Evolutionary conservation across 2,113 vertebrate species (phyloP).

Genomic region (Pica pica): DNA sequence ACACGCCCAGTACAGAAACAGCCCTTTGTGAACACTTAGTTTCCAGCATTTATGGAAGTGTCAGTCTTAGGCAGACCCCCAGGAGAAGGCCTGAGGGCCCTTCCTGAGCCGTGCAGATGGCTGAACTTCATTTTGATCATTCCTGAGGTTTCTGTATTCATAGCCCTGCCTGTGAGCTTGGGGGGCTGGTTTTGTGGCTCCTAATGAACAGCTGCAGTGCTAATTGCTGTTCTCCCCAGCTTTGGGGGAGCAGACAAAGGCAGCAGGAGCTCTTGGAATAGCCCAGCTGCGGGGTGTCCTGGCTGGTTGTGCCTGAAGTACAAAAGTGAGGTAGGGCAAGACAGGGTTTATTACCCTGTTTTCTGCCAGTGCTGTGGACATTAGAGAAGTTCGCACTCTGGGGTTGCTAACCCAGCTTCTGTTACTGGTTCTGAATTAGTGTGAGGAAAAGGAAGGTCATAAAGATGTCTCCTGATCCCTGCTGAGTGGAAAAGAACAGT

Average conservation of each 20-base stretch:
- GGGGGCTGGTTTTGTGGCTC: neutral
- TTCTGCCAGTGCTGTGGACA: neutral
- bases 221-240: neutral
- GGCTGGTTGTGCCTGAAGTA: neutral
- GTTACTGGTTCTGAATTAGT: neutral
- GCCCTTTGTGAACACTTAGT: neutral
- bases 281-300: neutral
- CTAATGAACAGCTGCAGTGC: neutral
- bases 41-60: neutral
- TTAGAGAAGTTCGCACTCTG: neutral
- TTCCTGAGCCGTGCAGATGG: neutral
- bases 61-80: neutral
- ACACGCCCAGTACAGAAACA: accelerated
- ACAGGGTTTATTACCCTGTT: neutral
- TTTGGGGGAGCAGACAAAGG: neutral
- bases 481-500: conserved; percentile 31
- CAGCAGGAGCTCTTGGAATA: neutral
- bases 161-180: neutral
- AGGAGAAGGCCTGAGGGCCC: neutral
- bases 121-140: conserved; percentile 5
- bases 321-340: neutral
- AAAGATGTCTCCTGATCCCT: neutral
- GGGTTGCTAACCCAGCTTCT: neutral
- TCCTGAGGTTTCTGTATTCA: neutral
- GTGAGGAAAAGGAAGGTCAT: neutral